Evolutionary conservation across 2,888 invertebrate species (phyloP).

Genomic region (Galerucella calmariensis): DNA sequence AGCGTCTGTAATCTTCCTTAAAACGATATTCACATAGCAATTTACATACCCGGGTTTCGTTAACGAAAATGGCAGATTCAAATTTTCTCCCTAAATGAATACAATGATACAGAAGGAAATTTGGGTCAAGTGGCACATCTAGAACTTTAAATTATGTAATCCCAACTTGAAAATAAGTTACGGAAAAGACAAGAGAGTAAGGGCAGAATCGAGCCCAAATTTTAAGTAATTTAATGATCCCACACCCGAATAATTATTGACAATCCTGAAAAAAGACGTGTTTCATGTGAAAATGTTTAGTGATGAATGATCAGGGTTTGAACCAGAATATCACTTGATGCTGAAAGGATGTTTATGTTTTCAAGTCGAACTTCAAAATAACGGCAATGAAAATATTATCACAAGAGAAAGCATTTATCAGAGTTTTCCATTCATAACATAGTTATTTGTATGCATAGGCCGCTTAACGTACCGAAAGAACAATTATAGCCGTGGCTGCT

Average conservation of each 20-base stretch:
- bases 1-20: conserved; percentile 15
- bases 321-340: no score
- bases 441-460: no score
- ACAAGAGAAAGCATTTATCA: no score
- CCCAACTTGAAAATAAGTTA: conserved; percentile 56
- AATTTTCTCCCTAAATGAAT: conserved; percentile 48
- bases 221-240: background rate
- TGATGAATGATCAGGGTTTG: no score
- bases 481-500: no score
- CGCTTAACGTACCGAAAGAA: no score
- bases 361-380: no score
- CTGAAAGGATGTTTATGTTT: no score
- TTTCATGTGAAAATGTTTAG: no score
- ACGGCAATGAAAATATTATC: no score
- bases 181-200: conserved; percentile 51
- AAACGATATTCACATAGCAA: conserved; percentile 34
- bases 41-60: conserved; percentile 38
- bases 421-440: no score
- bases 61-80: conserved; percentile 48
- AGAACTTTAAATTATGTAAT: conserved; percentile 58
- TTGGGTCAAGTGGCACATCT: conserved; percentile 55
- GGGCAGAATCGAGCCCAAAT: background rate
- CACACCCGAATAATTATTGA: background rate
- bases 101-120: conserved; percentile 54
- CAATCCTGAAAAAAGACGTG: no score